A percentile compares a stretch with the other conserved stretches of the same genome.
These are phyloP conservation scores for Dolichopus griseipennis DNA, from an alignment of 2,888 invertebrate genomes.

Conservation along the genomic window DNA sequence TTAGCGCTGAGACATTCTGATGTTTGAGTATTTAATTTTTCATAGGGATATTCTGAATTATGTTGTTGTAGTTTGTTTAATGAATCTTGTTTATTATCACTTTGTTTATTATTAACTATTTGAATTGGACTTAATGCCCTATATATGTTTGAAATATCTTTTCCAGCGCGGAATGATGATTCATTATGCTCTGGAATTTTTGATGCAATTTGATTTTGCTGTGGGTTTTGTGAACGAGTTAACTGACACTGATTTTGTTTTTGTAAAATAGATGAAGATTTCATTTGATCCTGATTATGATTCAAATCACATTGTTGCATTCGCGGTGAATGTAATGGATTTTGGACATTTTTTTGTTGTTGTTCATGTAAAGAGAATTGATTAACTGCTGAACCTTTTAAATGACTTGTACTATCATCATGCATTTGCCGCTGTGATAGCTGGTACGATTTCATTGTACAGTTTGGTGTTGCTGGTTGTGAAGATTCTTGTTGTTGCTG, in stretches of 20 bases:
- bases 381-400: background rate
- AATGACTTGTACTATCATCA: conserved; percentile 18
- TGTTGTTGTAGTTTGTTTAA: conserved; percentile 22
- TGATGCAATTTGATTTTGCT: conserved; percentile 25
- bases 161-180: conserved; percentile 39
- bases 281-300: conserved; percentile 19
- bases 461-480: background rate
- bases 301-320: conserved; percentile 7
- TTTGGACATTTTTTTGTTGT: conserved; percentile 20
- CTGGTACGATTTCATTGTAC: conserved; percentile 9
- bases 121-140: conserved; percentile 40
- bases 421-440: conserved; percentile 24
- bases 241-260: conserved; percentile 22
- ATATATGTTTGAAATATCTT: conserved; percentile 22
- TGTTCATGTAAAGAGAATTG: background rate
- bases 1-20: conserved; percentile 20
- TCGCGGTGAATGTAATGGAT: conserved; percentile 16
- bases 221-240: conserved; percentile 12
- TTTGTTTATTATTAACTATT: conserved; percentile 20
- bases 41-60: conserved; percentile 17
- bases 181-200: conserved; percentile 36
- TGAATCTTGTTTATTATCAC: conserved; percentile 16
- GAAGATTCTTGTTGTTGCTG: background rate
- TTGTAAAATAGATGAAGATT: conserved; percentile 7
- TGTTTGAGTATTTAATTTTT: conserved; percentile 22